Conservation (phyloP, 2,113 vertebrate species). For the Tringa solitaria region DNA sequence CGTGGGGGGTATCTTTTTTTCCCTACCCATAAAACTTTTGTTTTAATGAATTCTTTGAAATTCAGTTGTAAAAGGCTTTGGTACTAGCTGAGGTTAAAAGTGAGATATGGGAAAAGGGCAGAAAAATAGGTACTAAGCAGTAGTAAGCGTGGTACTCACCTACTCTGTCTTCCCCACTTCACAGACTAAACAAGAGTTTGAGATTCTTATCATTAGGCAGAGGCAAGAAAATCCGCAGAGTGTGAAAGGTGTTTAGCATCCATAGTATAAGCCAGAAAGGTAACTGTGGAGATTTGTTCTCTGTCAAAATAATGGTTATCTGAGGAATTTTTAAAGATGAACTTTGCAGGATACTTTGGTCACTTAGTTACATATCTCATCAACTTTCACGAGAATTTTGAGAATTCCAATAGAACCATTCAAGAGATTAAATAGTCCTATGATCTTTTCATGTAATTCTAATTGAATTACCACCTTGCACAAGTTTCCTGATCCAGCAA, state of each 20-base stretch:
- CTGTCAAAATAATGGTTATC: neutral
- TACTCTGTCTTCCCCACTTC: neutral
- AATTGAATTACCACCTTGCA: neutral
- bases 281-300: neutral
- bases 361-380: neutral
- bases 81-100: neutral
- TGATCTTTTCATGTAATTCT: neutral
- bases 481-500: neutral
- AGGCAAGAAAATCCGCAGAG: neutral
- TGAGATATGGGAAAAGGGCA: rapidly evolving
- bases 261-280: neutral
- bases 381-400: neutral
- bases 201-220: neutral
- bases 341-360: neutral
- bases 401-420: neutral
- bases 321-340: neutral
- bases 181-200: neutral
- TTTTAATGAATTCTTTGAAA: neutral
- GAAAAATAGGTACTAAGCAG: neutral
- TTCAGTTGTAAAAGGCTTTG: neutral
- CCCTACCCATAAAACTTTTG: neutral
- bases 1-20: rapidly evolving
- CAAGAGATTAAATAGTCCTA: neutral
- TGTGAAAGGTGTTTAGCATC: neutral
- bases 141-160: rapidly evolving